Conservation (phyloP, 1,140 invertebrate genomes). For the Penaeus chinensis region DNA sequence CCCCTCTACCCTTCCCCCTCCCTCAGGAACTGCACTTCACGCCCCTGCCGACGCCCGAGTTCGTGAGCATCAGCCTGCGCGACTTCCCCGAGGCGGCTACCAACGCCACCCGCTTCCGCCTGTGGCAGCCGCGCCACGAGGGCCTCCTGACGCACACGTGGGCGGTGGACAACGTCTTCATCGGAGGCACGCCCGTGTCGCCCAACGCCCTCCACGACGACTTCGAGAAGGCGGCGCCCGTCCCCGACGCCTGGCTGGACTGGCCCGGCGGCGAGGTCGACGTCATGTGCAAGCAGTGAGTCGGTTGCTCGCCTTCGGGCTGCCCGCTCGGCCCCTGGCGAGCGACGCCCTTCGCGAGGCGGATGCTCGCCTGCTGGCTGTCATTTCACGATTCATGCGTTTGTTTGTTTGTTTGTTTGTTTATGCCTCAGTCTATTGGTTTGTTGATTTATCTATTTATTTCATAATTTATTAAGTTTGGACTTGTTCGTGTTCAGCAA, state of each 20-base stretch:
- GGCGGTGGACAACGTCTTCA: slow-evolving; percentile 70
- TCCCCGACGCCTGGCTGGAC: slow-evolving; percentile 68
- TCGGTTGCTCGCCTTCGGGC: not conserved
- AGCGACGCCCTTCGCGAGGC: too few species aligned
- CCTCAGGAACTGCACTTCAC: slow-evolving; percentile 68
- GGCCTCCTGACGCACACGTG: slow-evolving; percentile 67
- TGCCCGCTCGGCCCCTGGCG: too few species aligned
- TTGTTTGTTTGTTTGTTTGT: too few species aligned
- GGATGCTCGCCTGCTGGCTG: too few species aligned
- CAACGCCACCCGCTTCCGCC: slow-evolving; percentile 70
- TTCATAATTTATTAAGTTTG: too few species aligned
- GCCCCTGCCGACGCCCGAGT: slow-evolving; percentile 66
- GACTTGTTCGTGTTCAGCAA: too few species aligned
- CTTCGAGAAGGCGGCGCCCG: slow-evolving; percentile 65
- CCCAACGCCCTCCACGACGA: slow-evolving; percentile 68
- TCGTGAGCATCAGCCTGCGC: slow-evolving; percentile 63
- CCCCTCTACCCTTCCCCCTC: not conserved
- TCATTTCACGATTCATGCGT: too few species aligned
- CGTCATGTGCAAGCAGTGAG: slow-evolving; percentile 66
- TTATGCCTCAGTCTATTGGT: too few species aligned
- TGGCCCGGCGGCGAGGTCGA: slow-evolving; percentile 68
- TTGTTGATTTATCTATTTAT: too few species aligned
- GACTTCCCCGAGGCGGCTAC: slow-evolving; percentile 62
- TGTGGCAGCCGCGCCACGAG: slow-evolving; percentile 70
- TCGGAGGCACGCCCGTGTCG: slow-evolving; percentile 67